These are phyloP conservation scores for Felis catus DNA, from an alignment of 2,113 vertebrate genomes.

Conservation along the genomic window DNA sequence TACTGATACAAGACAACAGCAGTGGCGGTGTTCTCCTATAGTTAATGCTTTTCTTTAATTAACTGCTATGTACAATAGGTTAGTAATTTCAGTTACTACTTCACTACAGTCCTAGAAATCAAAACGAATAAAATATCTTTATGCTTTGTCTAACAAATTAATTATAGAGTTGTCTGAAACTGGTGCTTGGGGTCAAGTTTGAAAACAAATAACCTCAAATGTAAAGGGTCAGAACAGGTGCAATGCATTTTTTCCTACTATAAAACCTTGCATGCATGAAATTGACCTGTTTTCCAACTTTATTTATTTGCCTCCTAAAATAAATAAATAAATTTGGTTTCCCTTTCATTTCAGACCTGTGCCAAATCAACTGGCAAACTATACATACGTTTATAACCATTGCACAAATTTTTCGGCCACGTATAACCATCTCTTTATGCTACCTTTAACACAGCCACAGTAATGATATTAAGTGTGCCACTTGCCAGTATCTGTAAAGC, in stretches of 20 bases:
- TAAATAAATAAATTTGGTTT: constrained; percentile 57
- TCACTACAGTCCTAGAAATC: neutral
- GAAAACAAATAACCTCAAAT: constrained; percentile 64
- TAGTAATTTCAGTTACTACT: constrained; percentile 42
- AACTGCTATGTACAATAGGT: constrained; percentile 66
- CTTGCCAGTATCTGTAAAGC: constrained; percentile 29
- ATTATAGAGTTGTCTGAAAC: constrained; percentile 50
- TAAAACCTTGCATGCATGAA: constrained; percentile 49
- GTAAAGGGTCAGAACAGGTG: neutral
- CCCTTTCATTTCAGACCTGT: constrained; percentile 38
- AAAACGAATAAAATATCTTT: constrained; percentile 46
- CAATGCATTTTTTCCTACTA: constrained; percentile 38
- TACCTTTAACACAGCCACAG: neutral
- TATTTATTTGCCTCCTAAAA: constrained; percentile 66
- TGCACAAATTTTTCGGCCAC: constrained; percentile 12
- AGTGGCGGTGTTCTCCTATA: constrained; percentile 65
- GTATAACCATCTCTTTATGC: constrained; percentile 3
- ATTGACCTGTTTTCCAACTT: constrained; percentile 48
- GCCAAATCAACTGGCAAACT: constrained; percentile 51
- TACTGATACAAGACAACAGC: constrained; percentile 86
- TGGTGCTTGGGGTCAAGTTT: constrained; percentile 45
- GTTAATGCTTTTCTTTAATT: constrained; percentile 81
- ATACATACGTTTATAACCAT: neutral
- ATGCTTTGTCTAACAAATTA: constrained; percentile 52
- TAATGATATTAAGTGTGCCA: neutral